Base-by-base conservation (phyloP, 1,140 invertebrate genomes). In the Lordiphosa collinella region DNA sequence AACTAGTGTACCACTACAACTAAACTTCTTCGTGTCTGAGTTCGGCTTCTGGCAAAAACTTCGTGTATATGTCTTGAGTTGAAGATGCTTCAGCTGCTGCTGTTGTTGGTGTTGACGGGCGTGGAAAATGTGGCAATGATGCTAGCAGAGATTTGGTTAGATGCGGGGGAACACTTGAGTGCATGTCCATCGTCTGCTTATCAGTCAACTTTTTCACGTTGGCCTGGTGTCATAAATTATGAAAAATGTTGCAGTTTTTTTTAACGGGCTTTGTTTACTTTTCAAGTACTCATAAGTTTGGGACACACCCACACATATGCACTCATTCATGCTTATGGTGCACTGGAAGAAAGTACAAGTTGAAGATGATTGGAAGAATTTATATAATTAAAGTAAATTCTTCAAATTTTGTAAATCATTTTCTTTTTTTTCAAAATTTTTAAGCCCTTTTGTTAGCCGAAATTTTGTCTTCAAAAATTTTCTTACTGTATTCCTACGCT, bases 171-270 rank as follows among this genome's bases (percentile, higher is more conserved):
- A 25, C 22, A 7, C 49, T 64, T 55, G 61, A 25, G 50, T 54
- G 38, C 60, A 65, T 50, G 67, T 50, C 54, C 34, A 64, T 46
- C n/a, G 7, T 48, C 13, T 50, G 65, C 76, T 82, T 82, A 82
- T 82, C 78, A 82, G 76, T 76, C 71, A 84, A 52, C 46, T 37
- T 59, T 79, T 65, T 55, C 18, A 53, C 48, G 22, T 61, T 43
- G 55, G 14, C 4, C 36, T 25, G 55, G 44, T 62, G 78, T 82
- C 76, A 67, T 82, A 82, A 82, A 82, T 82, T 84, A 76, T 76
- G 72, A 50, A 53, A 60, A 59, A 47, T 71, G 60, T 61, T 53
- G 50, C 62, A 61, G 60, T 54, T 60, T 67, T 67, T 66, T 35
- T 44, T 14, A 29, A 41, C 13, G 14, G 36, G 11, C 56, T 38